A percentile compares a stretch with the other conserved stretches of the same genome.
phyloP scores from a whole-genome alignment of 2,888 invertebrate genomes.

The Xanthorhoe designata region DNA sequence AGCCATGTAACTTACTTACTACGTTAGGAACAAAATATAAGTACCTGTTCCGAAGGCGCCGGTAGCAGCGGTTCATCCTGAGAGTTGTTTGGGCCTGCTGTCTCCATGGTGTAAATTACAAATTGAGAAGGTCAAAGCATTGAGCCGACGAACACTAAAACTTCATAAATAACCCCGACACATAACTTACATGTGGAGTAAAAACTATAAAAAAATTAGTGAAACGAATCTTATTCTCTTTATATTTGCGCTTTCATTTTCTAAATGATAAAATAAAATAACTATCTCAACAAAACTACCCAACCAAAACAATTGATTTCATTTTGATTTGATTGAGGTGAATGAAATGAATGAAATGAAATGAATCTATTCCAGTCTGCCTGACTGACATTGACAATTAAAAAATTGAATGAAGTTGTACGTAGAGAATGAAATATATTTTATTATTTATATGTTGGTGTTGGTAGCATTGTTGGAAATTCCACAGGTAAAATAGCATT shows the following conservation, averaged over 20 bases:
- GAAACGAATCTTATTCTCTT: not conserved
- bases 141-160: not conserved
- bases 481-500: not conserved
- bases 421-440: too few species aligned
- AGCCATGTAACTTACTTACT: not conserved
- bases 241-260: too few species aligned
- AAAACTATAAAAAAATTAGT: not conserved
- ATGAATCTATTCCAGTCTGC: not conserved
- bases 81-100: constrained; percentile 34
- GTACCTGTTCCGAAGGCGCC: constrained; percentile 52
- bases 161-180: not conserved
- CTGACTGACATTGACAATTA: not conserved
- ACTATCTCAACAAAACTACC: not conserved
- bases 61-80: constrained; percentile 55
- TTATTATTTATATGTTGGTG: not conserved
- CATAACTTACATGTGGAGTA: not conserved
- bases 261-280: not conserved
- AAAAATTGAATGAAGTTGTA: not conserved
- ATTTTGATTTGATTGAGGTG: not conserved
- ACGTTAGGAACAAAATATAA: not conserved
- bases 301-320: constrained; percentile 1
- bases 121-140: not conserved
- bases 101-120: constrained; percentile 48
- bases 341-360: not conserved
- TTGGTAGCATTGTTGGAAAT: not conserved